Evolutionary conservation across 2,113 vertebrate species (phyloP).

Genomic region (Phrynosoma blainvillii): DNA sequence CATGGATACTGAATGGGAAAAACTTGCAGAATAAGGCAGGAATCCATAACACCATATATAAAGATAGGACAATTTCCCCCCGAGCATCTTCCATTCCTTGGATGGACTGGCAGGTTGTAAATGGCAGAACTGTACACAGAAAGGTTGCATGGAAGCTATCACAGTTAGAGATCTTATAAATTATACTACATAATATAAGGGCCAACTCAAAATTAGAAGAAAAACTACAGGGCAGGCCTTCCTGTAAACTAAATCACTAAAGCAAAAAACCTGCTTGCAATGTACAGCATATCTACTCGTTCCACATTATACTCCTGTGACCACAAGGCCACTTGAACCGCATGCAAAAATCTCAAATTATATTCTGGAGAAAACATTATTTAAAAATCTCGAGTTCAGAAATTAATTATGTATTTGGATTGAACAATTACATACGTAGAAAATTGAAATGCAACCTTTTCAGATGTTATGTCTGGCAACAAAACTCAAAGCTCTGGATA

Average conservation of each 20-base stretch:
- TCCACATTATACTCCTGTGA: background rate
- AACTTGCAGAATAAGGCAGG: constrained; percentile 15
- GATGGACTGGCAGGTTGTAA: background rate
- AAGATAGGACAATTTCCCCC: background rate
- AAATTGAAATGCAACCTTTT: constrained; percentile 35
- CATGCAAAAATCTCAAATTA: background rate
- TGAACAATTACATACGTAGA: constrained; percentile 18
- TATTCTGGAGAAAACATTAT: background rate
- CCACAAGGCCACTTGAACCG: background rate
- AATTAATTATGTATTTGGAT: background rate
- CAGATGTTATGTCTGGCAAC: constrained; percentile 8
- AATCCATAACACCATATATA: background rate
- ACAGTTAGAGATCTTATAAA: background rate
- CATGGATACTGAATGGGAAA: constrained; percentile 53
- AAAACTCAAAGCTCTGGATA: background rate
- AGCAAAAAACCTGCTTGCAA: background rate
- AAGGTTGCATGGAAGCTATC: constrained; percentile 5
- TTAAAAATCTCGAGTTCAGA: background rate
- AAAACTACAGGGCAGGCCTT: background rate
- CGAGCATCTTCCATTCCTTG: background rate
- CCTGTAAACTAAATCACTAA: background rate
- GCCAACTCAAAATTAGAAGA: background rate
- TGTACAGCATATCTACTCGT: background rate
- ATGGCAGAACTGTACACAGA: fast-evolving
- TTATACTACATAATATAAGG: background rate